Percentiles rank a stretch among this genome's conserved stretches.
phyloP scores from a whole-genome alignment of 2,797 vertebrate genomes.

The Buphagus erythrorhynchus region DNA sequence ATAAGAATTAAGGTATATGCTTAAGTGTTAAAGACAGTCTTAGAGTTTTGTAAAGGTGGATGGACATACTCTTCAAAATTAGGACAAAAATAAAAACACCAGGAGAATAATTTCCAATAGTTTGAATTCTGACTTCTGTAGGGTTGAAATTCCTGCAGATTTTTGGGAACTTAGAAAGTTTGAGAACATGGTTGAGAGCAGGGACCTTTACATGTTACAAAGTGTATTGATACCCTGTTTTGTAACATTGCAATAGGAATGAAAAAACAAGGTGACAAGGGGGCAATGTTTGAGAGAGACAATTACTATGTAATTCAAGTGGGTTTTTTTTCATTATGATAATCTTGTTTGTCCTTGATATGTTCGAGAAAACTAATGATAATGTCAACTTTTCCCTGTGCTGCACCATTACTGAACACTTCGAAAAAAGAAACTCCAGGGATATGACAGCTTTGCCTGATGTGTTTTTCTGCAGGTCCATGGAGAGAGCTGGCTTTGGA shows the following conservation, averaged over 20 bases:
- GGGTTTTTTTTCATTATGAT: background rate
- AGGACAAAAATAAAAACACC: background rate
- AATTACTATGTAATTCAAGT: background rate
- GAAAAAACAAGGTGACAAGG: rapidly evolving
- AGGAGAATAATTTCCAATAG: background rate
- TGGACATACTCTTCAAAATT: background rate
- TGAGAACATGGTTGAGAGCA: background rate
- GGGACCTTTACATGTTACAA: rapidly evolving
- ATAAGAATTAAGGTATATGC: background rate
- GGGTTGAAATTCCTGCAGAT: background rate
- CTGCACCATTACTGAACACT: background rate
- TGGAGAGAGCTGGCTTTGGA: background rate
- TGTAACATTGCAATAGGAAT: background rate
- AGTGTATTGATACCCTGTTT: background rate
- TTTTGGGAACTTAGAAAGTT: background rate
- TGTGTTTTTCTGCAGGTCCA: background rate
- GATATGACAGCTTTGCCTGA: background rate
- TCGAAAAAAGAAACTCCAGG: background rate
- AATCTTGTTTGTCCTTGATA: background rate
- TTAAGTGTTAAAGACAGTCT: background rate
- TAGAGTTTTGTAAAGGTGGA: background rate
- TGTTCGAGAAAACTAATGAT: background rate
- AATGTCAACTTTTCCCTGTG: background rate
- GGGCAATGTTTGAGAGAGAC: background rate
- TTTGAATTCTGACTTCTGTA: background rate